A percentile compares a stretch with the other conserved stretches of the same genome.
These are phyloP conservation scores for Saturnia pavonia DNA, from an alignment of 2,888 invertebrate species.

Conservation along the genomic window DNA sequence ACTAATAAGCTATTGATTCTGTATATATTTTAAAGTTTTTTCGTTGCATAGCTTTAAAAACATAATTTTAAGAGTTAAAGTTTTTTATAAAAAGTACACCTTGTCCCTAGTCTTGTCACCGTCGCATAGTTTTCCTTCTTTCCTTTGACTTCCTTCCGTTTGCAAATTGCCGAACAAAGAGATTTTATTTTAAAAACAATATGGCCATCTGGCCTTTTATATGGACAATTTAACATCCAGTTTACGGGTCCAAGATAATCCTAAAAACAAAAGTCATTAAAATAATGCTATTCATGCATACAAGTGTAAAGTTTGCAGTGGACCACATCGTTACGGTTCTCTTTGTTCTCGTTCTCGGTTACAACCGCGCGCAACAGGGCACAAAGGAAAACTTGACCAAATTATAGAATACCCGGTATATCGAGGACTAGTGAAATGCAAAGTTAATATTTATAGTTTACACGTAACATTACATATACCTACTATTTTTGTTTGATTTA, in stretches of 20 bases:
- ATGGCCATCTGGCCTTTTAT: neutral
- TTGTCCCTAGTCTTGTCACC: neutral
- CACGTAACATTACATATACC: neutral
- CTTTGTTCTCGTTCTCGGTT: constrained; percentile 15
- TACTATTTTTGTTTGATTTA: neutral
- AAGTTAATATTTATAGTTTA: neutral
- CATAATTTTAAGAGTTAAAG: too few species aligned
- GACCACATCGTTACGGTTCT: constrained; percentile 17
- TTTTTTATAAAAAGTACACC: too few species aligned
- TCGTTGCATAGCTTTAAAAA: too few species aligned
- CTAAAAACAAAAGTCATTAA: constrained; percentile 54
- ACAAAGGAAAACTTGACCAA: constrained; percentile 10
- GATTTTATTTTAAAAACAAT: neutral
- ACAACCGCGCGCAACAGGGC: neutral
- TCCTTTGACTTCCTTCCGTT: neutral
- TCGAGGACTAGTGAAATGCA: neutral
- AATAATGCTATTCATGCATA: constrained; percentile 63
- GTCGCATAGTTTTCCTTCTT: neutral
- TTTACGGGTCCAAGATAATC: neutral
- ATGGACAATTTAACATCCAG: neutral
- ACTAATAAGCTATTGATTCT: too few species aligned
- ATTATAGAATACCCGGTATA: neutral
- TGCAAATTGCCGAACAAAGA: neutral
- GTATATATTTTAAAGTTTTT: too few species aligned
- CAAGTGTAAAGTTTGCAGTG: constrained; percentile 41